Evolutionary conservation across 23 tunicate genomes (phyloP), one percentile per base, ranked within the genome.

Genomic region (Oikopleura vanhoeffeni): DNA sequence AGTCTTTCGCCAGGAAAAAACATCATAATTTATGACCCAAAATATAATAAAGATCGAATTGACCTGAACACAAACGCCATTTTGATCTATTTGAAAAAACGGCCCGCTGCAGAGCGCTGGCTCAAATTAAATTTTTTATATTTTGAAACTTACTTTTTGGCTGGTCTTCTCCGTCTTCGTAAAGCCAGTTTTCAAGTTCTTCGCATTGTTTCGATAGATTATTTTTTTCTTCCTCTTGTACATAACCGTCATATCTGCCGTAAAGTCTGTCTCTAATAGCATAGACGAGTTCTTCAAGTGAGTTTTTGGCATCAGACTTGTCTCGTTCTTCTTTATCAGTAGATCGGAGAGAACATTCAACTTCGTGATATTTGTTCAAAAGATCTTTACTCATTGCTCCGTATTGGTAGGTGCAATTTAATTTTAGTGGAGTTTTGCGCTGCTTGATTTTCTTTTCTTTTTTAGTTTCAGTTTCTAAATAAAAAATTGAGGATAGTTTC

Each of bases 211-310:
- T 49, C 18, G 60, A 49, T 8, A 49, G 60, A 18, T 49, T 49
- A 8, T 8, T 8, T 49, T 49, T 49, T 49, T 49, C 97, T 76
- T 91, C 88, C 76, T 91, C 97, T 4, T 86, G 84, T 36, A 91
- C 84, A 76, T 41, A 91, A 33, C 85, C 87, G 41, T 89, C 89
- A 41, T 82, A 89, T 83, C 41, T 75, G 8, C 84, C 90, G 39
- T 67, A 87, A 4, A 91, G 57, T 42, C 89, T 89, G 38, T 83
- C 89, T 41, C 97, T 79, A 90, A 89, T 89, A 40, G 87, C 97
- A 76, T 91, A 91, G 33, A 89, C 97, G 77, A 89, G 89, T 85
- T 91, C 97, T 76, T 91, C 97, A 2, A 91, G 91, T 8, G 92
- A 83, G 76, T 91, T 91, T 40, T 86, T 76, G 24, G 88, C 90